Conservation (phyloP, 2,888 invertebrate genomes). For the Chymomyza caudatula region DNA sequence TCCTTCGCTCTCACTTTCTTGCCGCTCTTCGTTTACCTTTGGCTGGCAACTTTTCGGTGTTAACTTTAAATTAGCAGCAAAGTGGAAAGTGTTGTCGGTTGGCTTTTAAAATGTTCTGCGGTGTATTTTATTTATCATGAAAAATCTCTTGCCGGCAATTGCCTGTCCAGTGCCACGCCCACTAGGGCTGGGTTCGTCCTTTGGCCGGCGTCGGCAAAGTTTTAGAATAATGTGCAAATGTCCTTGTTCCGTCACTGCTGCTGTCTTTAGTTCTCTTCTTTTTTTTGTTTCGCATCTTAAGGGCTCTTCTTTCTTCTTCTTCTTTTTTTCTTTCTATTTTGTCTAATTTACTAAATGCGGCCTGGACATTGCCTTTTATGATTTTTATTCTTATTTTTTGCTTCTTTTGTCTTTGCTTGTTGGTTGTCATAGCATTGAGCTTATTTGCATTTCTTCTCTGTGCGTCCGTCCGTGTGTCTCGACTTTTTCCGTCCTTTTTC, state of each 20-base stretch:
- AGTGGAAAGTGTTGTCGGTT: constrained; percentile 72
- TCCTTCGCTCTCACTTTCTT: constrained; percentile 36
- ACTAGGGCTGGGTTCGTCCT: background rate
- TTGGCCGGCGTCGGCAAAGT: constrained; percentile 24
- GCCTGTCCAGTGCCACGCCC: constrained; percentile 10
- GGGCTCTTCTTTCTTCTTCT: constrained; percentile 5
- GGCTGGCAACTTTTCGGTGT: constrained; percentile 47
- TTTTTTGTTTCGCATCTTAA: background rate
- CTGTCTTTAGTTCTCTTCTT: constrained; percentile 9
- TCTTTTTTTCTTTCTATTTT: constrained; percentile 10
- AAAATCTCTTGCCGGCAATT: constrained; percentile 58
- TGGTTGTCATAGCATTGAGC: background rate
- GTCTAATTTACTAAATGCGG: constrained; percentile 44
- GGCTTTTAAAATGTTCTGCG: constrained; percentile 71
- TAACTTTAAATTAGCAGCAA: constrained; percentile 72
- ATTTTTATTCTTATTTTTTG: constrained; percentile 13
- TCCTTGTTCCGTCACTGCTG: background rate
- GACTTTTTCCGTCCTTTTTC: background rate
- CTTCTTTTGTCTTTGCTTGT: constrained; percentile 16
- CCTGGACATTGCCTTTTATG: constrained; percentile 32
- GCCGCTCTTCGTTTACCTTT: too few species aligned
- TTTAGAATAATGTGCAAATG: constrained; percentile 46
- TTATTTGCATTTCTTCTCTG: constrained; percentile 8
- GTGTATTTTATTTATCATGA: constrained; percentile 67
- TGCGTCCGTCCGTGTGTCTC: background rate